Evolutionary conservation across 2,888 invertebrate species (phyloP), one percentile per base, ranked within the genome.

Genomic region (Frankliniella fusca): DNA sequence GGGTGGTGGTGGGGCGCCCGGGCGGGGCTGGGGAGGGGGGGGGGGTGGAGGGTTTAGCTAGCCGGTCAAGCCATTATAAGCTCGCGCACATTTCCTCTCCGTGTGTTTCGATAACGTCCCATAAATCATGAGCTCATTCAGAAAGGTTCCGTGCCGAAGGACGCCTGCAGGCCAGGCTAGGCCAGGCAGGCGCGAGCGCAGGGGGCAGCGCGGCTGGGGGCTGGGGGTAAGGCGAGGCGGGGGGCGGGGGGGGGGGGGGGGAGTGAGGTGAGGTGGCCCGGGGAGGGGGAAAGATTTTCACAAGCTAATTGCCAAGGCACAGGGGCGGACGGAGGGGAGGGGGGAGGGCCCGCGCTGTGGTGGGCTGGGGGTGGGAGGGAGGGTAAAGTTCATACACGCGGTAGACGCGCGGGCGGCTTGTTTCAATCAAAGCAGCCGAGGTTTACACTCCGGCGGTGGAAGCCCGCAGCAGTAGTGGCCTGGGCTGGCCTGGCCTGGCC

Each of bases 91-190:
- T 70, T 70, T 70, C 70, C 70, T 70, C 70, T 23, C 11, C 54
- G 54, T 54, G 54, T 18, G 54, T 70, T 70, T 23, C 70, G 70
- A 70, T 70, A 70, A 70, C 70, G 70, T 70, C 70, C 23, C 70
- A 70, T 70, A 70, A 70, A 70, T 70, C 70, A n/a, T 70, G 70
- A 70, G 70, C 70, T 70, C 70, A 70, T 70, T 70, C 70, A 70
- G 23, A 70, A 70, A 70, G 70, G 20, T 70, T 70, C 70, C 70
- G 70, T 70, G 70, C 70, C 70, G 70, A 23, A 70, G 70, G 70
- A 23, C 70, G 70, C 11, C n/a, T 23, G 70, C 70, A n/a, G 23
- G 70, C 70, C 70, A 20, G 9, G n/a, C 70, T 38, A 38, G 38
- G 54, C 12, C 12, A 8, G 54, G 54, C 7, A 54, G 54, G 12